Base-by-base conservation (phyloP, 2,888 invertebrate species). In the Caenorhabditis parvicauda region DNA sequence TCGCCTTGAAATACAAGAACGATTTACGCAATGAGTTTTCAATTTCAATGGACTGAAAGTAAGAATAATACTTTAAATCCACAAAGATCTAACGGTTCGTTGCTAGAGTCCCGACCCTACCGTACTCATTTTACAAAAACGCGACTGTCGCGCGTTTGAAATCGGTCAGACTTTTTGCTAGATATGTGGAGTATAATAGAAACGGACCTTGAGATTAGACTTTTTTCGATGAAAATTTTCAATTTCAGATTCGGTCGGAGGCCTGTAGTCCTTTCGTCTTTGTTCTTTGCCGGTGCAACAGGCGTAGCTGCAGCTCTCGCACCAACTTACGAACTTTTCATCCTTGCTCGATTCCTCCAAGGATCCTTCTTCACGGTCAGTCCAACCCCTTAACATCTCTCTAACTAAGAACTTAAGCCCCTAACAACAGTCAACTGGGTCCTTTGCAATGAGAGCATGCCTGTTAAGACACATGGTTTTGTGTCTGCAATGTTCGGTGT, bases 351-450 rank as follows among this genome's bases (percentile, higher is more conserved):
- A 39, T 54, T 62, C 19, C 12, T 62, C 25, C 62, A 62, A 41
- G 62, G 62, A 47, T 54, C 62, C 2, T 62, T 55, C 50, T 62
- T 50, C 54, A 62, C 62, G n/a, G 62, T 62, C 25, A n/a, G 50
- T 45, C n/a, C 1, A 24, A 5, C 24, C 5, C 12, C 14, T 25
- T 35, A 25, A 7, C 17, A 28, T 24, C 14, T 27, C 22, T 24
- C 50, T 12, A 9, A n/a, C 9, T 32, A 9, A 12, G 35, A 32
- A n/a, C n/a, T 61, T 24, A 46, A 62, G 62, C 57, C 62, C 7
- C 54, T 62, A 27, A 62, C 62, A n/a, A 54, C 58, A 7, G 62
- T 62, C 3, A 63, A 63, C 43, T 63, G 54, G 27, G 63, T 63
- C 25, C 38, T 63, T 3, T 54, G 59, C 32, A 55, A 49, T 7